Evolutionary conservation across 2,797 vertebrate genomes (phyloP), one percentile per base, ranked within the genome.

Genomic region (Crypturellus tataupa): DNA sequence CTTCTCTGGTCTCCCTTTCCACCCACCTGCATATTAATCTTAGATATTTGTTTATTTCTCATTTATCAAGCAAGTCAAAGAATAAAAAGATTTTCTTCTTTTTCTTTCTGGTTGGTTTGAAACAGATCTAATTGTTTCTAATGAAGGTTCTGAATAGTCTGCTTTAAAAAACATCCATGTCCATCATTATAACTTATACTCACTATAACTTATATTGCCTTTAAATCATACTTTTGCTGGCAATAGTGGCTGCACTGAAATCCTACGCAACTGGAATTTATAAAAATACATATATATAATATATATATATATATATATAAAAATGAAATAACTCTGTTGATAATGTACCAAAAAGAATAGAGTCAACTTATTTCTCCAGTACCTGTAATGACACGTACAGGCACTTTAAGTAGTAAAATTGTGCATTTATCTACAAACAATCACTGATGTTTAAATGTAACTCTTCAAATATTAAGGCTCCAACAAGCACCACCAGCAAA

Each of bases 1-100:
- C 53, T 49, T 39, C 79, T 96, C 81, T 92, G 56, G 42, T 91
- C 63, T 87, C n/a, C 11, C 39, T 92, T 70, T 39, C 39, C 39
- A 84, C 49, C 42, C 93, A 72, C 64, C 19, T 10, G 40, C 31
- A 69, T 75, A 85, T 39, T 72, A 53, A 77, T 60, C 58, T 79
- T 49, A 67, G 80, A 87, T 88, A 49, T 93, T 71, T 27, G 29
- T 24, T 49, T 33, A 67, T 81, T 79, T 80, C 60, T 64, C 31
- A 87, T 67, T 84, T 92, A 91, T 65, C 46, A 1, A 78, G 63
- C 23, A 73, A 29, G 47, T 49, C 64, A 88, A 90, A 95, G 84
- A 31, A 73, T 79, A 87, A 79, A 33, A 37, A 35, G 4, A 8
- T 9, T 25, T 55, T 64, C 59, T 78, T 6, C 33, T 37, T 60